Base-by-base conservation (phyloP, 2,888 invertebrate genomes). In the Orgyia antiqua region DNA sequence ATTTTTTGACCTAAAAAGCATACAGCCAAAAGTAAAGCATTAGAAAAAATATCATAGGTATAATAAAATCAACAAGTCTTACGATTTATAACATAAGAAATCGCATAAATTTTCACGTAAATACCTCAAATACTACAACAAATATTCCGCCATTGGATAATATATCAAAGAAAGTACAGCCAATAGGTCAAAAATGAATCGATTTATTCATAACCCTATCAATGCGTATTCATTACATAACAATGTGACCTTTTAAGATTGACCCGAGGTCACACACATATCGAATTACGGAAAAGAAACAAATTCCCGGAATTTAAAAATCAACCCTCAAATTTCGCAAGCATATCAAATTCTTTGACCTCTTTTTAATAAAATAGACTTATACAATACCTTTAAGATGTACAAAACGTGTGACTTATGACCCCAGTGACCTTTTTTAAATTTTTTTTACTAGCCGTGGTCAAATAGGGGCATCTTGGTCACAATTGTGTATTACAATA, bases 191-290 rank as follows among this genome's bases (percentile, higher is more conserved):
- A n/a, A n/a, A n/a, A n/a, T n/a, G n/a, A n/a, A n/a, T n/a, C n/a
- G n/a, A 40, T 38, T 27, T 21, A 38, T 39, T 34, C 29, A 30
- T 30, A 42, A 43, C 39, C 38, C 31, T 12, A 43, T 39, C 33
- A 33, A 50, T 38, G 34, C 27, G 21, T 21, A 23, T 31, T 20
- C 24, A 36, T 24, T 25, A 8, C 24, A 4, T 24, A 34, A 36
- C 40, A 48, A 46, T 40, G 32, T 32, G 39, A 34, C 34, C 29
- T 20, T 35, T 40, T 27, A 32, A 24, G 9, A 58, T 57, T 80
- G 82, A 78, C 80, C 83, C 58, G 38, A 40, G 74, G 78, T 82
- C 78, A 70, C 83, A 83, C 82, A 64, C 46, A 50, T 76, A 75
- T 84, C 69, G 20, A 26, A 58, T 84, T 72, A 56, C 83, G 28